phyloP scores from a whole-genome alignment of 2,797 vertebrate genomes.

The Artibeus lituratus region DNA sequence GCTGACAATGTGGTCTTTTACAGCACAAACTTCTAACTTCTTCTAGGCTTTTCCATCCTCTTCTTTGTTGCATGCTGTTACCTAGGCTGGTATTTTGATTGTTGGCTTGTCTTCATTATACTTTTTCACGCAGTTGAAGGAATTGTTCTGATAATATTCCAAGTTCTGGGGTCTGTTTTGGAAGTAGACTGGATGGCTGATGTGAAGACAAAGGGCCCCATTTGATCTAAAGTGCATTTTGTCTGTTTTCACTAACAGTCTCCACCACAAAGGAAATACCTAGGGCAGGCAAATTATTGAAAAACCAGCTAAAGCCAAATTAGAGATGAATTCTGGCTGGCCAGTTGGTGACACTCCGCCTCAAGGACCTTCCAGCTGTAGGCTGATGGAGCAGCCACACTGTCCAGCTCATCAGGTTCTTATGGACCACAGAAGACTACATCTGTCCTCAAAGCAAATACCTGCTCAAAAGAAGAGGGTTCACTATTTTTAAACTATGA shows the following conservation, averaged over 20 bases:
- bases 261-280: neutral
- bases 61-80: neutral
- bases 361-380: neutral
- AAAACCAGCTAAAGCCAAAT: neutral
- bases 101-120: neutral
- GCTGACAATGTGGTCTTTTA: constrained; percentile 58
- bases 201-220: neutral
- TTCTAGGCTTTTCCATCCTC: constrained; percentile 8
- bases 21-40: neutral
- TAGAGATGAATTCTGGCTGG: neutral
- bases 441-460: neutral
- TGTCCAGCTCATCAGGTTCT: neutral
- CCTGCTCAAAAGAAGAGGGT: neutral
- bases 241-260: neutral
- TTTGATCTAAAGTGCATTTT: neutral
- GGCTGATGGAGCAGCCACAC: neutral
- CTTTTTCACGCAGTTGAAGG: neutral
- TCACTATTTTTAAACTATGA: neutral
- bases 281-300: neutral
- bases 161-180: neutral
- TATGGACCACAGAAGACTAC: neutral
- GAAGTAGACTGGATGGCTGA: neutral
- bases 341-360: neutral
- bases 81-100: neutral
- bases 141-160: neutral